These are phyloP conservation scores for Tamias sibiricus DNA, from an alignment of 2,113 vertebrate species.

Conservation along the genomic window DNA sequence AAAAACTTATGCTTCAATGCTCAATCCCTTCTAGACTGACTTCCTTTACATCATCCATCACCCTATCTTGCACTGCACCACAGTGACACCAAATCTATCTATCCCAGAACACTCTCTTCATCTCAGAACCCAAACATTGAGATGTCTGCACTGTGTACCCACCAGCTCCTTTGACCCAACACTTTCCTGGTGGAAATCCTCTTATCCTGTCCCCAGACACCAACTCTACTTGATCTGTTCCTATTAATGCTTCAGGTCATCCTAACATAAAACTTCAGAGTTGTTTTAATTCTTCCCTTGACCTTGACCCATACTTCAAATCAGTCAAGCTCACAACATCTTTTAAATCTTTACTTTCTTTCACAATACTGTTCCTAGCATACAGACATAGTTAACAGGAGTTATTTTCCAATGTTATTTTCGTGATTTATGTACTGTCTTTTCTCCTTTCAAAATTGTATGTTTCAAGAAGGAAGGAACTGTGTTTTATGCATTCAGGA, in stretches of 20 bases:
- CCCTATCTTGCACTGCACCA: neutral
- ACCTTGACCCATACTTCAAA: neutral
- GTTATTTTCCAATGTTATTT: conserved; percentile 34
- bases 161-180: neutral
- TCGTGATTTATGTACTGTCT: neutral
- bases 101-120: neutral
- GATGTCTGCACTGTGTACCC: neutral
- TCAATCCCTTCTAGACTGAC: neutral
- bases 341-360: neutral
- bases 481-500: neutral
- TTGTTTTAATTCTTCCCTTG: conserved; percentile 5
- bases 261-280: neutral
- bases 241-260: neutral
- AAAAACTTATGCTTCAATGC: neutral
- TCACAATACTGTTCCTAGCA: neutral
- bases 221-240: neutral
- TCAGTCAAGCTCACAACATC: neutral
- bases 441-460: conserved; percentile 17
- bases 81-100: neutral
- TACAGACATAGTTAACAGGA: neutral
- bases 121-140: neutral
- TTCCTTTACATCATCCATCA: neutral
- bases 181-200: neutral
- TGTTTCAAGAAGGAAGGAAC: neutral
- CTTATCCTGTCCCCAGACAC: neutral